A percentile compares a stretch with the other conserved stretches of the same genome.
These are phyloP conservation scores for Petrolisthes cinctipes DNA, from an alignment of 2,888 invertebrate genomes.

Conservation along the genomic window DNA sequence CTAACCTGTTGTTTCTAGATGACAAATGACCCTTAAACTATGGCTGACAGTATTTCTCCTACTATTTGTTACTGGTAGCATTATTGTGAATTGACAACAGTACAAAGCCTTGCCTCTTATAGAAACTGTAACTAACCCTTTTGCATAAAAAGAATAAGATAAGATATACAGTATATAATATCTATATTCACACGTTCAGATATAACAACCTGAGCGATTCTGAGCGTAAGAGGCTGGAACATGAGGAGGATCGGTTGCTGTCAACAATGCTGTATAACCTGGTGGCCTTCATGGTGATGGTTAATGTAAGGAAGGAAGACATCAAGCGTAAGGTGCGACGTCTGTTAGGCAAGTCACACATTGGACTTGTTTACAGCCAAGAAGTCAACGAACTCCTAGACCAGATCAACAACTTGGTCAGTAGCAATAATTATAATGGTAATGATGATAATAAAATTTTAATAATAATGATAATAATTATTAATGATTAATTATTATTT, in stretches of 20 bases:
- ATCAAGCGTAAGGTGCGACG: slow-evolving; percentile 89
- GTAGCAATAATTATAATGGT: slow-evolving; percentile 66
- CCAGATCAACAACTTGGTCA: slow-evolving; percentile 91
- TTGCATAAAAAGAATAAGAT: background rate
- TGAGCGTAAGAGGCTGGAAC: slow-evolving; percentile 92
- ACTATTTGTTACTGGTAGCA: background rate
- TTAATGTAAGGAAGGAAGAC: slow-evolving; percentile 86
- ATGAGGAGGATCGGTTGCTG: slow-evolving; percentile 95
- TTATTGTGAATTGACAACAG: too few relatives aligned
- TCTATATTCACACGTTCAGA: slow-evolving; percentile 67
- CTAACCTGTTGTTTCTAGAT: background rate
- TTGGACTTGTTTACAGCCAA: slow-evolving; percentile 96
- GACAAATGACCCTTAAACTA: background rate
- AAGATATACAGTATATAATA: background rate
- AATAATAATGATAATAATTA: background rate
- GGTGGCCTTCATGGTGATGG: slow-evolving; percentile 94
- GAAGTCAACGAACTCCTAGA: slow-evolving; percentile 97
- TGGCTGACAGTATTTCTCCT: background rate
- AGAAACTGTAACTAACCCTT: background rate
- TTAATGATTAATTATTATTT: too few relatives aligned
- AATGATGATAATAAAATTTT: too few relatives aligned
- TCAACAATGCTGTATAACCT: slow-evolving; percentile 94
- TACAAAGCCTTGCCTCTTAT: too few relatives aligned
- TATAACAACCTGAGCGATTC: slow-evolving; percentile 93
- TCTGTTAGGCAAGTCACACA: slow-evolving; percentile 96